These are phyloP conservation scores for Drepana arcuata DNA, from an alignment of 1,140 invertebrate species.

Conservation along the genomic window DNA sequence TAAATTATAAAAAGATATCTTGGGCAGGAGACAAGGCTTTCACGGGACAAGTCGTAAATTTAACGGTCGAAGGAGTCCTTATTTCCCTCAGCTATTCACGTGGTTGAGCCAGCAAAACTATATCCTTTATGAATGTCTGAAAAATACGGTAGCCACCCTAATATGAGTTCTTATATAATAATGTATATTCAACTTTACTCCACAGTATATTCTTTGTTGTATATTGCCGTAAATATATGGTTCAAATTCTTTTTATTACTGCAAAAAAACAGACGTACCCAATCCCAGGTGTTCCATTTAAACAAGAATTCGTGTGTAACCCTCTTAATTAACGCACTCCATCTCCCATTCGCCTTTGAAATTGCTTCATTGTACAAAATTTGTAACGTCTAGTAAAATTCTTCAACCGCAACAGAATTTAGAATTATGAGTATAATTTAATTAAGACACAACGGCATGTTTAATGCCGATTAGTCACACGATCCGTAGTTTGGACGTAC, in stretches of 20 bases:
- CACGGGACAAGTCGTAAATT: conserved; percentile 66
- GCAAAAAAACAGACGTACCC: conserved; percentile 3
- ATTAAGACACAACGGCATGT: conserved; percentile 62
- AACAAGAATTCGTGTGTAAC: conserved; percentile 15
- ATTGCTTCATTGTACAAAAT: conserved; percentile 52
- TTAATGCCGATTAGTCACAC: conserved; percentile 65
- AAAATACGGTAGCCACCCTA: conserved; percentile 22
- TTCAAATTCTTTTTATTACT: no score
- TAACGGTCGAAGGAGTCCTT: conserved; percentile 64
- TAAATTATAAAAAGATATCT: conserved; percentile 68
- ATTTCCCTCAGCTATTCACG: conserved; percentile 56
- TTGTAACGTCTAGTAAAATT: conserved; percentile 59
- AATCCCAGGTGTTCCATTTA: conserved; percentile 7
- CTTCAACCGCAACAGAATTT: conserved; percentile 41
- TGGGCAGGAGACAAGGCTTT: conserved; percentile 50
- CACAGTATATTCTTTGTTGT: no score
- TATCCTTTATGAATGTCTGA: conserved; percentile 45
- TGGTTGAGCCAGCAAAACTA: conserved; percentile 53
- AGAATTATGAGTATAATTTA: conserved; percentile 61
- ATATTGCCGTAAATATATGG: no score
- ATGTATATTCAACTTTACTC: no score
- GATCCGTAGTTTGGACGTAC: conserved; percentile 51
- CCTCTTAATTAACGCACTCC: conserved; percentile 41
- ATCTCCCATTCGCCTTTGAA: conserved; percentile 54
- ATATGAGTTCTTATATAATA: no score